Conservation (phyloP, 2,113 vertebrate species). For the Catharus fuscescens region DNA sequence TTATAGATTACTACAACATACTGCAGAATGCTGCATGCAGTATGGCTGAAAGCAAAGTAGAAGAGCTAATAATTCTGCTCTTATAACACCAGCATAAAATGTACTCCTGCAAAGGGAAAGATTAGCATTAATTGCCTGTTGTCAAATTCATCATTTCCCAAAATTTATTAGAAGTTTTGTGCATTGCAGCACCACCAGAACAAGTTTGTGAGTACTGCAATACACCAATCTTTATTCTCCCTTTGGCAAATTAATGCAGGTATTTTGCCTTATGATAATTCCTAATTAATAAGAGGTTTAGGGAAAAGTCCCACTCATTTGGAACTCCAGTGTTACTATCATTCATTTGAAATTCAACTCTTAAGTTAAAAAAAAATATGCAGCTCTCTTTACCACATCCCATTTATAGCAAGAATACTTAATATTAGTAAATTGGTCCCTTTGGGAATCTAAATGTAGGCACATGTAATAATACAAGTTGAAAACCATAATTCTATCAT, state of each 20-base stretch:
- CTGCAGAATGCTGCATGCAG: background rate
- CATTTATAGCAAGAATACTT: constrained; percentile 68
- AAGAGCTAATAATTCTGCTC: constrained; percentile 34
- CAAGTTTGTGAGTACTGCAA: constrained; percentile 39
- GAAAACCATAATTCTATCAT: constrained; percentile 75
- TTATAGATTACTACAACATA: background rate
- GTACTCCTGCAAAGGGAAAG: constrained; percentile 42
- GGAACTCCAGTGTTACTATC: constrained; percentile 45
- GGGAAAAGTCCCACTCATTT: constrained; percentile 48
- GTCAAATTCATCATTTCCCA: constrained; percentile 59
- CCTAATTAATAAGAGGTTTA: constrained; percentile 67
- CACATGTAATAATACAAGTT: constrained; percentile 61
- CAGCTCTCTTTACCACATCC: constrained; percentile 48
- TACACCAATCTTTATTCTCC: constrained; percentile 51
- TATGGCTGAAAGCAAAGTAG: background rate
- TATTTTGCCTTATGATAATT: constrained; percentile 64
- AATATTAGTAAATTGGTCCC: constrained; percentile 83
- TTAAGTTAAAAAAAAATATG: background rate
- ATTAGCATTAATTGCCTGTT: constrained; percentile 60
- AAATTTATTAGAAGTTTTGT: constrained; percentile 63
- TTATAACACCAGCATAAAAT: constrained; percentile 49
- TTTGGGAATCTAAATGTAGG: constrained; percentile 79
- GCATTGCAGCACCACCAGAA: constrained; percentile 50
- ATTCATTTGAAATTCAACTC: constrained; percentile 72
- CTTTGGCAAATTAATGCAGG: constrained; percentile 54